These are phyloP conservation scores for Cremastinae sp. DNA, from an alignment of 2,888 invertebrate genomes.

Conservation along the genomic window DNA sequence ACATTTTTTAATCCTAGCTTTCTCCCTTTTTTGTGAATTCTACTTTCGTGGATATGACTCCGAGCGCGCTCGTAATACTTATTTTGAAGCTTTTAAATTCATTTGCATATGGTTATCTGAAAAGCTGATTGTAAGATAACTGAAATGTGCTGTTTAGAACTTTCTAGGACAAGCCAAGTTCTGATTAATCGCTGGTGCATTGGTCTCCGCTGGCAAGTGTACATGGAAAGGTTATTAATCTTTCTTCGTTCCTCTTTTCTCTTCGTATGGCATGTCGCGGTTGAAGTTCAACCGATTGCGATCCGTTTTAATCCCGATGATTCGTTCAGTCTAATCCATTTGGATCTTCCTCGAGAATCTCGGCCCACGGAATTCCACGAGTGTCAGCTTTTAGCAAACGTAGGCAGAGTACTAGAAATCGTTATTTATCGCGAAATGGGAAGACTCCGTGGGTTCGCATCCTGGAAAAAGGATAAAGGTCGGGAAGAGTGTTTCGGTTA, in stretches of 20 bases:
- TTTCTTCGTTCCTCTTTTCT: constrained; percentile 50
- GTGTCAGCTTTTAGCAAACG: constrained; percentile 15
- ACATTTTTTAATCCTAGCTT: too few species aligned
- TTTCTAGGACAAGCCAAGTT: constrained; percentile 77
- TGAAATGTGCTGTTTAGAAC: constrained; percentile 59
- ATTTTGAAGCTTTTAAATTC: too few species aligned
- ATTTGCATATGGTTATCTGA: too few species aligned
- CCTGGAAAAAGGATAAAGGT: constrained; percentile 39
- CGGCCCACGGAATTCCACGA: constrained; percentile 36
- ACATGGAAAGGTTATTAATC: constrained; percentile 74
- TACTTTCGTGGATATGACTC: too few species aligned
- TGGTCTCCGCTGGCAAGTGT: constrained; percentile 30
- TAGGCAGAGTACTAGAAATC: constrained; percentile 21
- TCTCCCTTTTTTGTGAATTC: too few species aligned
- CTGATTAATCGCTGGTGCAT: constrained; percentile 77
- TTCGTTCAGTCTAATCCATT: constrained; percentile 78
- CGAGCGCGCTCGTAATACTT: too few species aligned
- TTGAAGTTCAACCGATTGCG: constrained; percentile 33
- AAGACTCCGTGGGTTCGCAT: constrained; percentile 18
- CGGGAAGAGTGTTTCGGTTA: constrained; percentile 60
- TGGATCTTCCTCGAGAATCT: constrained; percentile 46
- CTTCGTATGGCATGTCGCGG: constrained; percentile 37
- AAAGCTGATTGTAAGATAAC: constrained; percentile 28
- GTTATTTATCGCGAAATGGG: constrained; percentile 55
- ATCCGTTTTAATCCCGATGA: constrained; percentile 77